These are phyloP conservation scores for Pteropus rufus DNA, from an alignment of 2,797 vertebrate genomes.

Conservation along the genomic window DNA sequence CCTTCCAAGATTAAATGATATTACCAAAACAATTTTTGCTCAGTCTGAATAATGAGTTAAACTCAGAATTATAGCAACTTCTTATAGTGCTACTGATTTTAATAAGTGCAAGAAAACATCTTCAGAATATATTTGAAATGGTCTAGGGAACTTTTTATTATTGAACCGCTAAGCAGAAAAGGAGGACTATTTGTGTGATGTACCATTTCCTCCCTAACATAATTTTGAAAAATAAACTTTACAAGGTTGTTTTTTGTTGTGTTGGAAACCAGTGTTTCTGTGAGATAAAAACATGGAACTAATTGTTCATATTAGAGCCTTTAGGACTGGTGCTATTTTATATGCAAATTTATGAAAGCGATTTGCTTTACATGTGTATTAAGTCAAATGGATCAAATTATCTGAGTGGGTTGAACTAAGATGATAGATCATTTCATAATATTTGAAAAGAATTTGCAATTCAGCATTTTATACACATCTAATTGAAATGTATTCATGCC, in stretches of 20 bases:
- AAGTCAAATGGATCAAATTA: slow-evolving; percentile 76
- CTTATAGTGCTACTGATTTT: slow-evolving; percentile 4
- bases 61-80: not conserved
- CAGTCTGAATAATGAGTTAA: slow-evolving; percentile 27
- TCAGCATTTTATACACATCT: slow-evolving; percentile 71
- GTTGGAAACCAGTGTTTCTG: slow-evolving; percentile 60
- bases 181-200: slow-evolving; percentile 5
- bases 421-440: slow-evolving; percentile 63
- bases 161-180: slow-evolving; percentile 25
- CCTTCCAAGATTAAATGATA: not conserved
- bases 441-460: slow-evolving; percentile 71
- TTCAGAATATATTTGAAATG: slow-evolving; percentile 43
- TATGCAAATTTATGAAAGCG: slow-evolving; percentile 69
- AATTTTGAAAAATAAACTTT: slow-evolving; percentile 56
- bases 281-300: slow-evolving; percentile 70
- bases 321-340: slow-evolving; percentile 60
- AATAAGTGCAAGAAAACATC: not conserved
- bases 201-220: slow-evolving; percentile 18
- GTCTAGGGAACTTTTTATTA: not conserved
- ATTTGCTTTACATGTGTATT: slow-evolving; percentile 75
- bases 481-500: slow-evolving; percentile 72
- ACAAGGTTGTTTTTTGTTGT: slow-evolving; percentile 47
- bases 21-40: not conserved
- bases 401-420: slow-evolving; percentile 62
- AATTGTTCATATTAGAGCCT: slow-evolving; percentile 66